Conservation (phyloP, 1,140 invertebrate species). For the Hetaerina americana region DNA sequence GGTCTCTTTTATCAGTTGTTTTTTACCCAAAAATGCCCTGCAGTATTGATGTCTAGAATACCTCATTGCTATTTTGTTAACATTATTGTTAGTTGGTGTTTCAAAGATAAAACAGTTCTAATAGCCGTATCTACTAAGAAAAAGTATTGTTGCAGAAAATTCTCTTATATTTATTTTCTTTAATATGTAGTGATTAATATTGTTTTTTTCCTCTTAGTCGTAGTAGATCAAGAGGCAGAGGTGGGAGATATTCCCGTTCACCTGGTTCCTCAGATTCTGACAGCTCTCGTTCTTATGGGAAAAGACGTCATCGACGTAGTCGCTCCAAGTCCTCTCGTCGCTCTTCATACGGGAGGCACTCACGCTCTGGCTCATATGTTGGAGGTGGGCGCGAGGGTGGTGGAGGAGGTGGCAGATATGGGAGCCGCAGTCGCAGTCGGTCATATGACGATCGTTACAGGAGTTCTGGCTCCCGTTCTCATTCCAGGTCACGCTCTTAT, state of each 20-base stretch:
- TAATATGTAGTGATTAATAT: neutral
- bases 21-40: no score
- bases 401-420: neutral
- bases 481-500: slow-evolving; percentile 23
- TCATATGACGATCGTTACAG: slow-evolving; percentile 8
- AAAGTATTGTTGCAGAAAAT: no score
- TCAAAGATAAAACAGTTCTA: no score
- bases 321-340: slow-evolving; percentile 9
- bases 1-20: no score
- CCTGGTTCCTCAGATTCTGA: neutral
- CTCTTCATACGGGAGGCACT: slow-evolving; percentile 10
- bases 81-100: no score
- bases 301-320: slow-evolving; percentile 2
- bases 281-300: slow-evolving; percentile 12
- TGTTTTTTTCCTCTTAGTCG: neutral
- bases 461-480: slow-evolving; percentile 22
- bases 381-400: neutral
- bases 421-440: neutral
- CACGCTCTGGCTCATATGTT: slow-evolving; percentile 8
- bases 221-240: neutral
- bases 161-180: no score
- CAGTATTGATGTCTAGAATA: no score
- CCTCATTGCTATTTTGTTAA: no score
- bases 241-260: neutral
- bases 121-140: no score